phyloP scores from a whole-genome alignment of 2,888 invertebrate genomes.

The Papilio demoleus region DNA sequence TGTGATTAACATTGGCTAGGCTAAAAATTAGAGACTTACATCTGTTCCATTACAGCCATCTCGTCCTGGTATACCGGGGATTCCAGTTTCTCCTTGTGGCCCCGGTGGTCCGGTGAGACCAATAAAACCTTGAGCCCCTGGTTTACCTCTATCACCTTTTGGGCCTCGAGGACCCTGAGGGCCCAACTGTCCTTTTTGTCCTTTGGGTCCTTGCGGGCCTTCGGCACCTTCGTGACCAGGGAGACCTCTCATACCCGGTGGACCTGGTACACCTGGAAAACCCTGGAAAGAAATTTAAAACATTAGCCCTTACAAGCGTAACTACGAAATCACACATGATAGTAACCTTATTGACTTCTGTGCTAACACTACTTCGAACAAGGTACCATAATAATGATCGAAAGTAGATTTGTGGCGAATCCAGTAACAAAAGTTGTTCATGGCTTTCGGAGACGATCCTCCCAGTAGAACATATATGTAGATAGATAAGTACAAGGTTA shows the following conservation, averaged over 20 bases:
- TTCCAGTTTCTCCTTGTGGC: conserved; percentile 86
- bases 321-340: not conserved
- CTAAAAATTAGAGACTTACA: conserved; percentile 80
- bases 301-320: not conserved
- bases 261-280: conserved; percentile 88
- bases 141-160: conserved; percentile 93
- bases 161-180: conserved; percentile 91
- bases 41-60: conserved; percentile 99
- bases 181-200: conserved; percentile 94
- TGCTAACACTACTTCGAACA: too few species aligned
- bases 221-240: conserved; percentile 92
- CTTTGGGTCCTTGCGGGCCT: conserved; percentile 89
- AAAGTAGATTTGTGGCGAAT: too few species aligned
- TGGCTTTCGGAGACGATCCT: too few species aligned
- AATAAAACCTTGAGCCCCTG: conserved; percentile 94
- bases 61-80: conserved; percentile 91
- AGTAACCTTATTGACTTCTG: not conserved
- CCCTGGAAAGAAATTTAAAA: conserved; percentile 78
- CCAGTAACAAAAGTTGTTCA: too few species aligned
- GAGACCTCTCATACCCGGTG: conserved; percentile 88
- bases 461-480: too few species aligned
- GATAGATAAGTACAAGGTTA: not conserved
- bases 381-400: too few species aligned
- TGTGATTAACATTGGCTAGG: not conserved
- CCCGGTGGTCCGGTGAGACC: conserved; percentile 83